Evolutionary conservation across 2,113 vertebrate species (phyloP), one percentile per base, ranked within the genome.

Genomic region (Zosterops hypoxanthus): DNA sequence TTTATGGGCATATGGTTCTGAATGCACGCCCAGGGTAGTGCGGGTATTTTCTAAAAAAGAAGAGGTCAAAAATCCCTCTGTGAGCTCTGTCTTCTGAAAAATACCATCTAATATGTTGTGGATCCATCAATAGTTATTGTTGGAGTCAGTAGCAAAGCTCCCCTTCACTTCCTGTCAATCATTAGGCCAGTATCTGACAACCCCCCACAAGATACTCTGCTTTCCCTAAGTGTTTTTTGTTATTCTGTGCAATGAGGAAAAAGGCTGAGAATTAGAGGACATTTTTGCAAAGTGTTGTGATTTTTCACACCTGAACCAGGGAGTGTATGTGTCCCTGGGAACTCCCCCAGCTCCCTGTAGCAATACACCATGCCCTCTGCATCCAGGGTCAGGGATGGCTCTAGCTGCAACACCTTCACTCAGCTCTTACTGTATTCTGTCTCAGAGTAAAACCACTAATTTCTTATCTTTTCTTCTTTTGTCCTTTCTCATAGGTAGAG

Each of bases 401-500:
- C 29, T 46, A 31, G 19, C 34, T 87, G 26, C 26, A 56, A 1
- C 29, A 50, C 28, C 29, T 52, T 33, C 22, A 13, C 39, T 76
- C 42, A 31, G 1, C 31, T 59, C 24, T 47, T 41, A 23, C 10
- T 1, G 1, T 34, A 8, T 49, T 75, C 39, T 72, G 13, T 39
- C 23, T 84, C 21, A 39, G 23, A 76, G 39, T 80, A 82, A 79
- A 94, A 79, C 49, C 60, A 97, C 36, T 88, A 77, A 90, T 94
- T 84, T 92, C 12, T 42, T 92, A 57, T 73, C 82, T 93, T 65
- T 95, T 86, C 31, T 95, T 44, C 60, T 94, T 95, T 96, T 97
- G 9, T 66, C 9, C 14, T 57, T 83, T 91, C 59, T 61, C 77
- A 70, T 72, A 98, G 98, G 97, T 92, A 98, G 98, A 97, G 98